phyloP scores from a whole-genome alignment of 2,888 invertebrate species.

The Pilophorus perplexus region DNA sequence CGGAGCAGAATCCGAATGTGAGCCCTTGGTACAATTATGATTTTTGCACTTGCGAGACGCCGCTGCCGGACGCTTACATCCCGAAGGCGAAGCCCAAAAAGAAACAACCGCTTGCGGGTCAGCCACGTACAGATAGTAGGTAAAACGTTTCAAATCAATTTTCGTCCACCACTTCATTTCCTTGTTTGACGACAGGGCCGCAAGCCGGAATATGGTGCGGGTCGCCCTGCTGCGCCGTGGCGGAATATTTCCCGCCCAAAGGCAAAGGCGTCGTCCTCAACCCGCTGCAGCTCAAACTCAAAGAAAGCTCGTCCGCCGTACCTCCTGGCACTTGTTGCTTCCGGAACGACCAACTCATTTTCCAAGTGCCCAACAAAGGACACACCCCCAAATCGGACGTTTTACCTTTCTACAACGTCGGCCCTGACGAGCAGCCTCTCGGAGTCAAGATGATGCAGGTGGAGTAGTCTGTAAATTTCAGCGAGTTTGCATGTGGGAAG shows the following conservation, averaged over 20 bases:
- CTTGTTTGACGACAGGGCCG: not conserved
- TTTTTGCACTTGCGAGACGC: slow-evolving; percentile 25
- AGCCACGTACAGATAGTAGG: too few species aligned
- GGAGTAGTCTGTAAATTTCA: too few species aligned
- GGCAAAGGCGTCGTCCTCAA: not conserved
- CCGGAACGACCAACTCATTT: slow-evolving; percentile 31
- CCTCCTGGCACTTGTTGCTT: slow-evolving; percentile 28
- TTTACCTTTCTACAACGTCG: slow-evolving; percentile 25
- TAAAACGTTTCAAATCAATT: too few species aligned
- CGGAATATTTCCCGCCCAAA: not conserved
- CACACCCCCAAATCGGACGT: not conserved
- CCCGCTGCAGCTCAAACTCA: not conserved
- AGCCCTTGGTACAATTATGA: slow-evolving; percentile 27
- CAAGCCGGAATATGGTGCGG: slow-evolving; percentile 31
- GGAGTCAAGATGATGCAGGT: slow-evolving; percentile 30
- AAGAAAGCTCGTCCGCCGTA: not conserved
- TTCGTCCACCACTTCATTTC: too few species aligned
- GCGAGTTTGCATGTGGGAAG: too few species aligned
- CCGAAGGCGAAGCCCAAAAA: not conserved
- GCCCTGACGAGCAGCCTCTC: slow-evolving; percentile 22
- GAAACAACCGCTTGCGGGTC: slow-evolving; percentile 6
- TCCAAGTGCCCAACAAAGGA: slow-evolving; percentile 30
- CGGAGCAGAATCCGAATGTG: not conserved
- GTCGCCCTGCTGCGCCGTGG: slow-evolving; percentile 13
- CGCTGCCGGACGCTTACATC: slow-evolving; percentile 11